Evolutionary conservation across 2,797 vertebrate genomes (phyloP).

Genomic region (Merluccius polli): DNA sequence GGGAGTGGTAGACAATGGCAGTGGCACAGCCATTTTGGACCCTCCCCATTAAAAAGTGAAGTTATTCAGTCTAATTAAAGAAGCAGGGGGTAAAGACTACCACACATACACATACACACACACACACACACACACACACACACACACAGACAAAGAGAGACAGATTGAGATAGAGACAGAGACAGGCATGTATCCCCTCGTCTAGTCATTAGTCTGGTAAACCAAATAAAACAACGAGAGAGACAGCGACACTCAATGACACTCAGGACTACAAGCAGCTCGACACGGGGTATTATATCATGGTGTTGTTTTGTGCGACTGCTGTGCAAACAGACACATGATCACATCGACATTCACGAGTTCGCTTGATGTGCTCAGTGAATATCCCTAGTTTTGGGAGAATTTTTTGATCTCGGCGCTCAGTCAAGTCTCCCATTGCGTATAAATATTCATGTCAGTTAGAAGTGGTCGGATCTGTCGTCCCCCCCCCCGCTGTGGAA

Average conservation of each 20-base stretch:
- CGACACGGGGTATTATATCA: slow-evolving; percentile 15
- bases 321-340: slow-evolving; percentile 1
- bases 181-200: slow-evolving; percentile 42
- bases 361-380: slow-evolving; percentile 23
- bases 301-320: background rate
- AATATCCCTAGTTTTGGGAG: slow-evolving; percentile 31
- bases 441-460: slow-evolving; percentile 43
- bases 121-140: too few relatives aligned
- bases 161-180: slow-evolving; percentile 49
- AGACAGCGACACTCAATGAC: slow-evolving; percentile 30
- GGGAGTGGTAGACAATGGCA: background rate
- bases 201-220: slow-evolving; percentile 54
- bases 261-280: slow-evolving; percentile 17
- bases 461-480: slow-evolving; percentile 15
- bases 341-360: slow-evolving; percentile 8
- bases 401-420: slow-evolving; percentile 26
- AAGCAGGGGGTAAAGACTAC: slow-evolving; percentile 29
- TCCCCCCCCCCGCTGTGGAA: slow-evolving; percentile 18
- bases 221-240: slow-evolving; percentile 44
- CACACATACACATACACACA: too few relatives aligned
- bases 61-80: slow-evolving; percentile 67
- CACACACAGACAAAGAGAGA: too few relatives aligned
- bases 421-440: slow-evolving; percentile 20
- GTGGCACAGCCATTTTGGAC: background rate
- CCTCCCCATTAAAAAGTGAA: slow-evolving; percentile 64